Percentiles rank a stretch among this genome's conserved stretches.
Conservation (phyloP, 2,113 vertebrate genomes). For the Bos indicus region DNA sequence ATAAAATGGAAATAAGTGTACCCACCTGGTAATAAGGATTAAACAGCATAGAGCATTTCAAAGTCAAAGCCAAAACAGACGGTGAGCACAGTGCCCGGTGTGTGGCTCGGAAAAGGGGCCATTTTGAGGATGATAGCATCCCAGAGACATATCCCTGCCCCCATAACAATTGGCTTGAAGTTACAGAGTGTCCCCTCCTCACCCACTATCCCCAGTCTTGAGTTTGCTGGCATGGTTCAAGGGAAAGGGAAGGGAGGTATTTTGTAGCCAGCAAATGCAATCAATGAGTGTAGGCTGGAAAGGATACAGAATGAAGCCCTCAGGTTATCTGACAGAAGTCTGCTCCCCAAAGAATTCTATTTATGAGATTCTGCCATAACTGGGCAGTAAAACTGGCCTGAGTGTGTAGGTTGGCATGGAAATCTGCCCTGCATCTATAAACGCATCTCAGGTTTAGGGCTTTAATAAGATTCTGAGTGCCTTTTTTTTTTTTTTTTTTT, state of each 20-base stretch:
- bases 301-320: background rate
- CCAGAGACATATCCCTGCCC: background rate
- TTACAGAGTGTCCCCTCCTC: background rate
- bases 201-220: fast-evolving
- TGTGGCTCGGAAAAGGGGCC: background rate
- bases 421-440: background rate
- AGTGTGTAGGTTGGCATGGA: background rate
- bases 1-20: background rate
- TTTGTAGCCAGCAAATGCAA: background rate
- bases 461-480: constrained; percentile 28
- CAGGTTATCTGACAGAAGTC: constrained; percentile 1
- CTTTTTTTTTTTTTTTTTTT: background rate
- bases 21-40: background rate
- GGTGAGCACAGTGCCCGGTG: background rate
- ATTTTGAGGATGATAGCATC: fast-evolving
- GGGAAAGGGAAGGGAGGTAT: background rate
- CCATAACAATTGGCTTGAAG: background rate
- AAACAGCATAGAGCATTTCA: background rate
- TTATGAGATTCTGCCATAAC: background rate
- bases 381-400: background rate
- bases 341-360: background rate
- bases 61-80: background rate
- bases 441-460: background rate
- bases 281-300: background rate
- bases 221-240: background rate